Conservation (phyloP, 2,888 invertebrate species). For the Sturmia bella region DNA sequence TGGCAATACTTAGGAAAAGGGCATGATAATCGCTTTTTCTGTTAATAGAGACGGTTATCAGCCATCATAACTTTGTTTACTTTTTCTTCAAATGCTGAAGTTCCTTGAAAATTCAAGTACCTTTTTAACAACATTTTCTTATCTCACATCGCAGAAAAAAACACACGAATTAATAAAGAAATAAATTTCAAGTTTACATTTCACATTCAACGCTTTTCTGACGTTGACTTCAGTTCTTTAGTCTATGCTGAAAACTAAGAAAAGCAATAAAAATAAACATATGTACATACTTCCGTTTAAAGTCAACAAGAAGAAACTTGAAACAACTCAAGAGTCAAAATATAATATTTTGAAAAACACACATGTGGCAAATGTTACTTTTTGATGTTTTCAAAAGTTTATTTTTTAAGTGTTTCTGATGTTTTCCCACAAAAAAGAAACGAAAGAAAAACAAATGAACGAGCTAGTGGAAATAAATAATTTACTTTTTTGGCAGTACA, state of each 20-base stretch:
- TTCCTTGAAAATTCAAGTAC: too few relatives aligned
- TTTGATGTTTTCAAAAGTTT: slow-evolving; percentile 51
- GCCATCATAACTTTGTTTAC: too few relatives aligned
- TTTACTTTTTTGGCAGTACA: slow-evolving; percentile 16
- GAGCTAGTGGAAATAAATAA: slow-evolving; percentile 40
- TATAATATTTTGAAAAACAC: slow-evolving; percentile 19
- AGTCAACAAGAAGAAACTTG: slow-evolving; percentile 23
- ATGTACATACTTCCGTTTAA: slow-evolving; percentile 18
- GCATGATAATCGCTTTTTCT: too few relatives aligned
- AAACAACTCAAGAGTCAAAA: slow-evolving; percentile 30
- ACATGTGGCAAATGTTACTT: slow-evolving; percentile 60
- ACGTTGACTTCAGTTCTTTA: slow-evolving; percentile 38
- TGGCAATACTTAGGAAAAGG: too few relatives aligned
- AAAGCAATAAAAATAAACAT: neutral
- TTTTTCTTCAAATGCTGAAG: too few relatives aligned
- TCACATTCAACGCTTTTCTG: slow-evolving; percentile 63
- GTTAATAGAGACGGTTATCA: too few relatives aligned
- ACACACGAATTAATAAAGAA: slow-evolving; percentile 3
- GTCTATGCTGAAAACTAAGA: slow-evolving; percentile 12
- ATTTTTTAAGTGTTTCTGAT: slow-evolving; percentile 37
- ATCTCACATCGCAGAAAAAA: neutral
- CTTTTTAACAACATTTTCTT: slow-evolving; percentile 15
- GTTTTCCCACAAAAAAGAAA: slow-evolving; percentile 1
- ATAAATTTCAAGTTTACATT: slow-evolving; percentile 52
- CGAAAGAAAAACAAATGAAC: slow-evolving; percentile 17